Conservation (phyloP, 2,113 vertebrate genomes). For the Chascanopsetta lugubris region DNA sequence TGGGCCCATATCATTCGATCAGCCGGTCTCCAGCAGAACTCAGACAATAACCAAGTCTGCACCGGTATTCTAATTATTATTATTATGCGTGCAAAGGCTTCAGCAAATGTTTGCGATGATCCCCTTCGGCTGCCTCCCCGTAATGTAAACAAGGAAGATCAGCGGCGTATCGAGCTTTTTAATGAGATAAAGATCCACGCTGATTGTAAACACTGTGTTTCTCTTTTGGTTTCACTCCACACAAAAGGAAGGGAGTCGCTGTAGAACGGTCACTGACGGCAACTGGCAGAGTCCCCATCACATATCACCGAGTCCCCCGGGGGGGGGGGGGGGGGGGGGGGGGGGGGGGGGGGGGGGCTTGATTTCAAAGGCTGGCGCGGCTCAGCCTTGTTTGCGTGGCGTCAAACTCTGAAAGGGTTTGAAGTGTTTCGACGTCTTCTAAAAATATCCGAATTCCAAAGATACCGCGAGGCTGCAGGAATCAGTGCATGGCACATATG, state of each 20-base stretch:
- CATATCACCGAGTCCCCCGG: conserved; percentile 38
- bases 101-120: conserved; percentile 58
- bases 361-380: conserved; percentile 65
- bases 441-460: conserved; percentile 41
- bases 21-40: conserved; percentile 8
- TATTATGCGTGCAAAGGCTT: conserved; percentile 44
- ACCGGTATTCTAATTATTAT: conserved; percentile 16
- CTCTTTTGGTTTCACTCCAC: conserved; percentile 48
- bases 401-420: conserved; percentile 58
- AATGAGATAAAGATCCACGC: conserved; percentile 69
- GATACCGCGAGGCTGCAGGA: no score
- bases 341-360: no score
- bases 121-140: conserved; percentile 44
- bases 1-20: no score
- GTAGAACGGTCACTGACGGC: conserved; percentile 56
- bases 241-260: conserved; percentile 59
- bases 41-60: conserved; percentile 28
- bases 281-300: conserved; percentile 60
- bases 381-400: conserved; percentile 58
- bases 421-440: conserved; percentile 55
- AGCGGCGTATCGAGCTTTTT: conserved; percentile 47
- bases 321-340: conserved; percentile 38
- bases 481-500: no score
- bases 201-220: conserved; percentile 60
- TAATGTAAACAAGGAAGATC: conserved; percentile 52